Base-by-base conservation (phyloP, 2,113 vertebrate species). In the Pterocles orientalis region DNA sequence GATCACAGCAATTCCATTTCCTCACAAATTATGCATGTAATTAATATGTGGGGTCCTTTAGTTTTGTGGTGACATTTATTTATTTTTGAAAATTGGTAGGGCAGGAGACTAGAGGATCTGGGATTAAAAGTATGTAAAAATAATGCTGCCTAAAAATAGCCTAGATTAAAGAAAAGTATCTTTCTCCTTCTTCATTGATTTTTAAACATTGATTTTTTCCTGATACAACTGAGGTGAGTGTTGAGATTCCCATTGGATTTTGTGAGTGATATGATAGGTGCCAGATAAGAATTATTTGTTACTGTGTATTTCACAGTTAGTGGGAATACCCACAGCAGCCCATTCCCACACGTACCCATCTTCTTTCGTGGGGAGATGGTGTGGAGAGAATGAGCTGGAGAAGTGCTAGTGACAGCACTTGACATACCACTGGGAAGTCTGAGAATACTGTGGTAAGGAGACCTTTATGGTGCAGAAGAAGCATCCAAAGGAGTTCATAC, bases 1-100 rank as follows among this genome's bases (percentile, higher is more conserved):
- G 85, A 81, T 94, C 51, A 93, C 18, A 90, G 47, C 21, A 90
- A 83, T 78, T 83, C 43, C 61, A 70, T 95, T 91, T 91, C 33
- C 48, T 93, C 45, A 54, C 21, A 82, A 89, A 88, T 94, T 75
- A 48, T 25, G 12, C 70, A 18, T 87, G 34, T 79, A 92, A 87
- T 94, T 81, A 86, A 9, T 58, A 16, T 50, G 25, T 45, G 26
- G 2, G 1, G 18, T 33, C 78, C 36, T 82, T 75, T 47, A 31
- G 36, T 77, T 77, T 36, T 33, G 39, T 75, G 39, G 19, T 29
- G 58, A 70, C 3, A 2, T 57, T 64, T 65, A 69, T 71, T 80
- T 26, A 62, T 80, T 90, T 86, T 31, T 54, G 72, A 56, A 34
- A 53, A 25, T 66, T 51, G 2, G 34, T 85, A 70, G 12, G 13